Evolutionary conservation across 2,888 invertebrate genomes (phyloP), one percentile per base, ranked within the genome.

Genomic region (Cistogaster globosa): DNA sequence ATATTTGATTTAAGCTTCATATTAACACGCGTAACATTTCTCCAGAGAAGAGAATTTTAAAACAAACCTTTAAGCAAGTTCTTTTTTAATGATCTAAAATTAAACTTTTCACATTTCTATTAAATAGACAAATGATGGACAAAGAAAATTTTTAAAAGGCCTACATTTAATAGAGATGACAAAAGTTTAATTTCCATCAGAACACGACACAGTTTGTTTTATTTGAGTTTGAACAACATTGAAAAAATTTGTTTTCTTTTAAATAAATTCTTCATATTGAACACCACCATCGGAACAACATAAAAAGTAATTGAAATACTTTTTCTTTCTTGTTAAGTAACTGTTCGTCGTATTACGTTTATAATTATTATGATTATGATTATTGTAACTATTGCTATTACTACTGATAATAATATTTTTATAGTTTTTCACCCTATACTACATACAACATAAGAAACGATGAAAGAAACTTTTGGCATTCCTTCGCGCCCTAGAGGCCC

Each of bases 391-490:
- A 65, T 38, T 65, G 58, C 22, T 36, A 45, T 45, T 38, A n/a
- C n/a, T n/a, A 38, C 38, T 38, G 53, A 14, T 82, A 71, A 60
- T 79, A 65, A 71, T 75, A 67, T 68, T 58, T 82, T 58, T 78
- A 71, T 51, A 76, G 71, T 82, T 80, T 55, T 85, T 85, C 85
- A 79, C 77, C 80, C 86, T 85, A 86, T 88, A 90, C 89, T 92
- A 92, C 92, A 92, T 92, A 89, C 92, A 92, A 88, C 92, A 92
- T 74, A 92, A 90, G 88, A 92, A 92, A 87, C 91, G 91, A 88
- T 92, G 90, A 90, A 92, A 92, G 90, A 92, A 92, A 91, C 92
- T 92, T 90, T 92, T 92, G 92, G 92, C 92, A 91, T 92, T 92
- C 88, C 91, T 92, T 87, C 92, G 90, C 88, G 89, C 91, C 89